Base-by-base conservation (phyloP, 2,888 invertebrate species). In the Dioctria linearis region DNA sequence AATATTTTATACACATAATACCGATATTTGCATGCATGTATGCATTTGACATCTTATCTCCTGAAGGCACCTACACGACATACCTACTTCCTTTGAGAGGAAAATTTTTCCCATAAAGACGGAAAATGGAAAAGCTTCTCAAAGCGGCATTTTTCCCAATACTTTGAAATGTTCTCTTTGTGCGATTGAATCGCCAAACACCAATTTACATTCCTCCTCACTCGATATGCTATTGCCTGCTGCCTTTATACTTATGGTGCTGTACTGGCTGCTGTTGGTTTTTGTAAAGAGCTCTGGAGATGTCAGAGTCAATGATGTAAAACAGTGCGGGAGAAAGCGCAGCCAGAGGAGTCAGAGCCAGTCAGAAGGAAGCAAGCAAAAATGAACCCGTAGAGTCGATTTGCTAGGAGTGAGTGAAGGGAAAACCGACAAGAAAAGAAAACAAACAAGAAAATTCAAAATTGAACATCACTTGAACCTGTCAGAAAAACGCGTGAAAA, bases 401-500 rank as follows among this genome's bases (percentile, higher is more conserved):
- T 59, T 40, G 54, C 76, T 67, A 43, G 43, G 61, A 61, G 69
- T 25, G 25, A 25, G 25, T 71, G 71, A 71, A 71, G 54, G 71
- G 54, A 51, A 59, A 25, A 5, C 71, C 54, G 11, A n/a, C 4
- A 42, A 25, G 40, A 67, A 75, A 75, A 61, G 61, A 75, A 82
- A 75, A 57, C 78, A 80, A 79, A 80, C 73, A 78, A 78, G 79
- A 80, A 81, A 79, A 82, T 80, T 82, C 79, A 80, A 82, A 82
- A 80, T 81, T 82, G 82, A 82, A 81, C 82, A 82, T 81, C 82
- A 82, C 82, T 82, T 82, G 73, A 81, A 81, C 39, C 78, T 82
- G 82, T 82, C 82, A 80, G 81, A 80, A 82, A 82, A 81, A 82
- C 81, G 80, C 82, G 81, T 81, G 82, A 81, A 82, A 80, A 80